These are phyloP conservation scores for Germaria angustata DNA, from an alignment of 2,888 invertebrate genomes.

Conservation along the genomic window DNA sequence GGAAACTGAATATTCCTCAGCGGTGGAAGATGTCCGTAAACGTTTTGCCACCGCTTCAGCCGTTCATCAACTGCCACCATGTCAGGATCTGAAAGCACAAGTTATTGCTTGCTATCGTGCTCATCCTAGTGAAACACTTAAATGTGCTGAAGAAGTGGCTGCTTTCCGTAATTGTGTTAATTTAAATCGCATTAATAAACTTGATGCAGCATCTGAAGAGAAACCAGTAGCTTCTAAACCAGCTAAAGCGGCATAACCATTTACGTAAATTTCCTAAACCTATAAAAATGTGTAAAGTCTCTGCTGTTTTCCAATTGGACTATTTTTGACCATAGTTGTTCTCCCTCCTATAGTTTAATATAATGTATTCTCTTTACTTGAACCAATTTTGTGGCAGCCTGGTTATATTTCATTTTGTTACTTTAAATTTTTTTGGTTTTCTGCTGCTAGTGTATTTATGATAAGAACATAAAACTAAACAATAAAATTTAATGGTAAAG, in stretches of 20 bases:
- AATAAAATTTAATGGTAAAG: slow-evolving; percentile 29
- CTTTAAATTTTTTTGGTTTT: slow-evolving; percentile 5
- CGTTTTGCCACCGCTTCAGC: slow-evolving; percentile 78
- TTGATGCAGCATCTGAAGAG: slow-evolving; percentile 68
- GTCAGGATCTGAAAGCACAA: slow-evolving; percentile 81
- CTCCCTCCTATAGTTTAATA: neutral
- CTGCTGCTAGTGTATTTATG: slow-evolving; percentile 31
- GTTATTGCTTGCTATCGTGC: slow-evolving; percentile 83
- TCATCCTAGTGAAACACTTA: slow-evolving; percentile 82
- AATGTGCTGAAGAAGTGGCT: slow-evolving; percentile 83
- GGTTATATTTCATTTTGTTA: slow-evolving; percentile 1
- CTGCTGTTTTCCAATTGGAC: neutral
- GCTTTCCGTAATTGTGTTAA: slow-evolving; percentile 84
- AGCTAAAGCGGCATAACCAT: slow-evolving; percentile 70
- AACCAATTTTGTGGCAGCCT: slow-evolving; percentile 12
- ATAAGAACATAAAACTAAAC: neutral
- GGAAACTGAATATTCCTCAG: slow-evolving; percentile 82
- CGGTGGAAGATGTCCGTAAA: slow-evolving; percentile 80
- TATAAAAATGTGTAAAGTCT: neutral
- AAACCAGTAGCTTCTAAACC: slow-evolving; percentile 62
- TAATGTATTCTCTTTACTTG: slow-evolving; percentile 3
- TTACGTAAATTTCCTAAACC: slow-evolving; percentile 14
- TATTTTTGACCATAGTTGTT: neutral
- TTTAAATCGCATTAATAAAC: slow-evolving; percentile 81
- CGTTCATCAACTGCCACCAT: slow-evolving; percentile 80